phyloP scores from a whole-genome alignment of 2,888 invertebrate species.

The Meloe dianella region DNA sequence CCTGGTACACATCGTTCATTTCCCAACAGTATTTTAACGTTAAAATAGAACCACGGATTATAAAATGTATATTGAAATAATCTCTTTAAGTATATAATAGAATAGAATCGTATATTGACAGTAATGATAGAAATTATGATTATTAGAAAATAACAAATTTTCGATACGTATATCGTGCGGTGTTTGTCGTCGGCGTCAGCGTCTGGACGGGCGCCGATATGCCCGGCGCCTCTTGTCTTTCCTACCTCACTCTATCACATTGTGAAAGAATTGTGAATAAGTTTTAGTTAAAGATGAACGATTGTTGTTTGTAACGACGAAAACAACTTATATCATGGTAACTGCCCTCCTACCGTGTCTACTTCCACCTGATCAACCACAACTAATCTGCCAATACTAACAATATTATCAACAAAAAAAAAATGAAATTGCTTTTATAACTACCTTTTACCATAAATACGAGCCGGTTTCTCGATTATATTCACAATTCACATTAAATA shows the following conservation, averaged over 20 bases:
- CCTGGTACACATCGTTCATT: background rate
- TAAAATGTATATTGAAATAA: background rate
- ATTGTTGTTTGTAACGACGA: constrained; percentile 17
- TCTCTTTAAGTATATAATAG: background rate
- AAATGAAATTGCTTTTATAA: too few relatives aligned
- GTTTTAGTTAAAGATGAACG: background rate
- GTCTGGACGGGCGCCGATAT: constrained; percentile 46
- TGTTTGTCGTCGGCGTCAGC: constrained; percentile 33
- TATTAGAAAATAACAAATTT: constrained; percentile 4
- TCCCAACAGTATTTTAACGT: background rate
- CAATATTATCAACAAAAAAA: background rate
- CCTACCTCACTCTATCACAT: constrained; percentile 9
- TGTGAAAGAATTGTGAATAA: background rate
- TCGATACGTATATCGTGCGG: constrained; percentile 21
- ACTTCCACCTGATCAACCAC: constrained; percentile 29
- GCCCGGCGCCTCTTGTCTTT: constrained; percentile 42
- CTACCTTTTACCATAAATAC: background rate
- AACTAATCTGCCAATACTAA: background rate
- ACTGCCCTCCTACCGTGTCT: background rate
- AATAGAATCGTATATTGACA: background rate
- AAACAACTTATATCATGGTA: constrained; percentile 27
- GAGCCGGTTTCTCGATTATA: background rate
- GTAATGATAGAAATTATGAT: background rate
- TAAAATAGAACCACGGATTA: background rate
- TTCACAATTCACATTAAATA: background rate